Evolutionary conservation across 2,888 invertebrate species (phyloP), one percentile per base, ranked within the genome.

Genomic region (Nebria brevicollis): DNA sequence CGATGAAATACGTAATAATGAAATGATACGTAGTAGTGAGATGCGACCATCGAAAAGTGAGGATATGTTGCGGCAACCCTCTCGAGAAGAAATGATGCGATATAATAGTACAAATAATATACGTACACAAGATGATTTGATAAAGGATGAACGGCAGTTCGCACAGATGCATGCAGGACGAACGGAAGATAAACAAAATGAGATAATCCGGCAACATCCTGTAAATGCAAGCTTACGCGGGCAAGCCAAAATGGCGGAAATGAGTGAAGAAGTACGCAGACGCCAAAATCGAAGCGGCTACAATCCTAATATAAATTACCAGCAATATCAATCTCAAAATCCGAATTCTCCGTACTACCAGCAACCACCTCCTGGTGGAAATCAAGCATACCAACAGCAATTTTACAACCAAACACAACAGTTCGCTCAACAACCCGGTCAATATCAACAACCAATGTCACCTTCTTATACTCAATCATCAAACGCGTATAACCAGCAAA

Each of bases 261-360:
- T 96, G 94, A 93, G 95, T 2, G 95, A 96, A 86, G 95, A 96
- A 87, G 93, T 95, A 10, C 89, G 94, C 82, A 89, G 95, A 73
- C 88, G 94, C 20, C 91, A 91, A 84, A 91, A 90, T 83, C 88
- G 90, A 66, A 88, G 77, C 89, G 89, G 65, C 85, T 86, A 81
- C 77, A 84, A 77, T 66, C 84, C 75, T 25, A 80, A 80, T 64
- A 66, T 73, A 6, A 80, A 80, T 25, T 81, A 84, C 75, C 85
- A 84, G 20, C 85, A 86, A 43, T 84, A 84, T 72, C 83, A 84
- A 68, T 82, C 82, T 4, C 83, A 82, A 66, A 82, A 83, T 20
- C 79, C 83, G 84, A 87, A 86, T 82, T 87, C 86, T 72, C 86
- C 85, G 72, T 80, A 89, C 87, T 85, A 89, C 86, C 85, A 88